Conservation (phyloP, 2,888 invertebrate genomes). For the Drosophila nigritarsus region DNA sequence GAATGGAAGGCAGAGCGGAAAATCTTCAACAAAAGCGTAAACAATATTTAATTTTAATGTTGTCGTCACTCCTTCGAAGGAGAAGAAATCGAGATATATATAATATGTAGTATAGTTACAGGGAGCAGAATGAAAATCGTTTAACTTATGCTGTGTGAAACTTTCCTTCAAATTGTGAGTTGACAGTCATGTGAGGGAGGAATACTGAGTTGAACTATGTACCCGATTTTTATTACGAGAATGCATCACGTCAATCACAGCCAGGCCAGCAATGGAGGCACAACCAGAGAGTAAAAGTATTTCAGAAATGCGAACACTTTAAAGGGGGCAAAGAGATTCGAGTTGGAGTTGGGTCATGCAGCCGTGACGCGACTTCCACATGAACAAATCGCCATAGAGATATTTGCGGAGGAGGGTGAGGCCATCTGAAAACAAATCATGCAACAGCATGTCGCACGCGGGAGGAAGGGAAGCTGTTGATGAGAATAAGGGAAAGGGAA, state of each 20-base stretch:
- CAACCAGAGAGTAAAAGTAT: conserved; percentile 50
- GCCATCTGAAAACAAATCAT: conserved; percentile 47
- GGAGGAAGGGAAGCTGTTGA: conserved; percentile 8
- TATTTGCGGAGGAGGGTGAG: conserved; percentile 5
- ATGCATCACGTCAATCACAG: conserved; percentile 59
- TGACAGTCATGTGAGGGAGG: conserved; percentile 11
- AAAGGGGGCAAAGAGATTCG: conserved; percentile 1
- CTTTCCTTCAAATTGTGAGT: conserved; percentile 18
- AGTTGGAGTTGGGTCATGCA: conserved; percentile 31
- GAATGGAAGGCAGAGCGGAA: conserved; percentile 57
- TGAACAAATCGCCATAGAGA: conserved; percentile 55
- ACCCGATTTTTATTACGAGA: conserved; percentile 46
- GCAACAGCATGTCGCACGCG: conserved; percentile 49
- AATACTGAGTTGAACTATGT: conserved; percentile 20
- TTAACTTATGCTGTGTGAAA: conserved; percentile 64
- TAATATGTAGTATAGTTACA: background rate
- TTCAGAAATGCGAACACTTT: conserved; percentile 39
- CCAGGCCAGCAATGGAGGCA: conserved; percentile 27
- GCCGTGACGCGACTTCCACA: conserved; percentile 56
- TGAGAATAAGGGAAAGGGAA: background rate
- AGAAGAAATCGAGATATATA: conserved; percentile 4
- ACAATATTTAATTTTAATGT: conserved; percentile 77
- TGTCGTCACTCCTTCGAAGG: conserved; percentile 55
- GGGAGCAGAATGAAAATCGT: conserved; percentile 34
- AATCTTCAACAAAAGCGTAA: conserved; percentile 61